phyloP scores from a whole-genome alignment of 2,113 vertebrate species.

The Hippopotamus amphibius region DNA sequence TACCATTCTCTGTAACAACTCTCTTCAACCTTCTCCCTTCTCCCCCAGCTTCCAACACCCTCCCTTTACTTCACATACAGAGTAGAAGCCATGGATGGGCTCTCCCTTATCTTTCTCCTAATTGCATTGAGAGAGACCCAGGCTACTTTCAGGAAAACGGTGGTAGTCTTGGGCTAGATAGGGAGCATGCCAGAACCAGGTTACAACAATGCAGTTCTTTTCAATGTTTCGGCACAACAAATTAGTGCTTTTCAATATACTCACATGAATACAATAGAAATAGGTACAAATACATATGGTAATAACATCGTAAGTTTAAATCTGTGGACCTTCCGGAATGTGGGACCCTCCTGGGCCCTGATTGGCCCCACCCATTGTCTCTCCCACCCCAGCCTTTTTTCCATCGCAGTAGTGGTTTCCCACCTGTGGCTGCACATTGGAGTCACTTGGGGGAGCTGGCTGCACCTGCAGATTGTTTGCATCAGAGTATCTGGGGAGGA shows the following conservation, averaged over 20 bases:
- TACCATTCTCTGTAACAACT: neutral
- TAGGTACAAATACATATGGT: neutral
- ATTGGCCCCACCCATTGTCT: rapidly evolving
- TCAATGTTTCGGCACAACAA: neutral
- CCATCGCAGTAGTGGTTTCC: too few relatives aligned
- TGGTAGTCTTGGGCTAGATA: neutral
- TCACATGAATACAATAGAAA: neutral
- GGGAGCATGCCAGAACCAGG: neutral
- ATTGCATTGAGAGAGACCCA: neutral
- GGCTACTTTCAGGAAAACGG: neutral
- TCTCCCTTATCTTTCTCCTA: neutral
- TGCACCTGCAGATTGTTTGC: too few relatives aligned
- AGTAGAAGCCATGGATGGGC: neutral
- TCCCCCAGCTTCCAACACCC: neutral
- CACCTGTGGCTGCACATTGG: too few relatives aligned
- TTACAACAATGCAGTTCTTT: neutral
- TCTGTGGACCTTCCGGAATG: neutral
- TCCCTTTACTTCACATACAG: neutral
- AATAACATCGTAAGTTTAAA: neutral
- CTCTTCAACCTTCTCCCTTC: neutral
- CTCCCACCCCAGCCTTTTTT: neutral
- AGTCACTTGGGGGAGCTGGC: neutral
- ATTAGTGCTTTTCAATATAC: neutral
- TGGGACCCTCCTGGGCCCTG: neutral
- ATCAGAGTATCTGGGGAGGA: neutral